A percentile compares a stretch with the other conserved stretches of the same genome.
phyloP scores from a whole-genome alignment of 30 jellyfish, hydroid and myxozoan species.

The Calvadosia cruxmelitensis region DNA sequence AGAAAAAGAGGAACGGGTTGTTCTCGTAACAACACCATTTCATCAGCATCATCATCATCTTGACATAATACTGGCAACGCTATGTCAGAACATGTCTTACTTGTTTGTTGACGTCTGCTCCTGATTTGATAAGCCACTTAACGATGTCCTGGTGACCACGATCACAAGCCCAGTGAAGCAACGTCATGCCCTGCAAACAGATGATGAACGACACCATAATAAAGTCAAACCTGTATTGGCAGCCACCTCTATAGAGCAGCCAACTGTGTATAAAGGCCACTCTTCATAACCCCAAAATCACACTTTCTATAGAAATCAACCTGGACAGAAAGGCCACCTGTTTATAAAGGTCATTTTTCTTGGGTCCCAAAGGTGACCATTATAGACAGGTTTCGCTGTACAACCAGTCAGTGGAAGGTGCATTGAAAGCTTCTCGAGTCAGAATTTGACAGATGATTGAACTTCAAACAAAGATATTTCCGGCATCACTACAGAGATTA shows the following conservation, averaged over 20 bases:
- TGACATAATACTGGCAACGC: too few relatives aligned
- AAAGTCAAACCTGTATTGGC: not conserved
- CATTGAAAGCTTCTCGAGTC: too few relatives aligned
- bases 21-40: too few relatives aligned
- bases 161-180: conserved; percentile 93
- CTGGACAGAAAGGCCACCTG: not conserved
- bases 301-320: not conserved
- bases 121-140: conserved; percentile 7
- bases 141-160: conserved; percentile 67
- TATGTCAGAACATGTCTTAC: not conserved
- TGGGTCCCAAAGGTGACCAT: not conserved
- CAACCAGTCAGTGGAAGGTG: too few relatives aligned
- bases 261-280: not conserved
- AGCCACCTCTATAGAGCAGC: not conserved
- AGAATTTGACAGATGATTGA: too few relatives aligned
- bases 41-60: too few relatives aligned
- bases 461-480: too few relatives aligned
- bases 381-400: not conserved
- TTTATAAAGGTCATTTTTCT: not conserved
- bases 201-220: not conserved
- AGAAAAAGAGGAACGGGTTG: too few relatives aligned
- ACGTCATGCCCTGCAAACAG: conserved; percentile 28
- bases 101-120: conserved; percentile 50
- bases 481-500: too few relatives aligned
- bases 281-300: not conserved